A percentile compares a stretch with the other conserved stretches of the same genome.
Conservation (phyloP, 2,888 invertebrate species). For the Neelides folsomi region DNA sequence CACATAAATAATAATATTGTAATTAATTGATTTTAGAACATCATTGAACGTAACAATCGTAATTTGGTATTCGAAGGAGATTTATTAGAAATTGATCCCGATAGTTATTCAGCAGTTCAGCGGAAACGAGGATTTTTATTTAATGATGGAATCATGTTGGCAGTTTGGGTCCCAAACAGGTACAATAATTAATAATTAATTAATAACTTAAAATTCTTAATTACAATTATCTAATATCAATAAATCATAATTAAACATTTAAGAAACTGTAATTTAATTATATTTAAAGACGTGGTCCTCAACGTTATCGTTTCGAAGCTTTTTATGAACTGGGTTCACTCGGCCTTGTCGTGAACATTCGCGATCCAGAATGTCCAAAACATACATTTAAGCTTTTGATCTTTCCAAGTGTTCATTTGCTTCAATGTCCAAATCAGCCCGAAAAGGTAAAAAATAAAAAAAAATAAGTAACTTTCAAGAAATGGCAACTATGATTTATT, state of each 20-base stretch:
- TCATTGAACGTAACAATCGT: constrained; percentile 61
- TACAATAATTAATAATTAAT: constrained; percentile 9
- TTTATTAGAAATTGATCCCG: constrained; percentile 72
- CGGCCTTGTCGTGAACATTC: constrained; percentile 76
- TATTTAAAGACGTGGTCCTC: constrained; percentile 53
- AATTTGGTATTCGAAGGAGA: constrained; percentile 82
- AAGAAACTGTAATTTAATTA: constrained; percentile 2
- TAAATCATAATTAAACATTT: background rate
- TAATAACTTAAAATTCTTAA: background rate
- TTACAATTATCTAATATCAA: background rate
- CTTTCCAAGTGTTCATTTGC: constrained; percentile 49
- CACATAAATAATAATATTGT: background rate
- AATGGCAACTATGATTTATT: too few species aligned
- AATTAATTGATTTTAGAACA: constrained; percentile 42
- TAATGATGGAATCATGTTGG: constrained; percentile 80
- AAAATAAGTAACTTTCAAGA: too few species aligned
- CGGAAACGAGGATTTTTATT: constrained; percentile 84
- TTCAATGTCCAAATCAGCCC: constrained; percentile 32
- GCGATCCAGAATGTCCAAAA: constrained; percentile 76
- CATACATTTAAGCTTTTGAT: constrained; percentile 88
- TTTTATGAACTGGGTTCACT: constrained; percentile 75
- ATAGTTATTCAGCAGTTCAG: constrained; percentile 72
- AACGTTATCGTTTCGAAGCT: constrained; percentile 68
- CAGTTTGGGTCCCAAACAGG: constrained; percentile 61
- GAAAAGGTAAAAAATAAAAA: constrained; percentile 32